phyloP scores from a whole-genome alignment of 2,113 vertebrate species.

The Calidris pygmaea region DNA sequence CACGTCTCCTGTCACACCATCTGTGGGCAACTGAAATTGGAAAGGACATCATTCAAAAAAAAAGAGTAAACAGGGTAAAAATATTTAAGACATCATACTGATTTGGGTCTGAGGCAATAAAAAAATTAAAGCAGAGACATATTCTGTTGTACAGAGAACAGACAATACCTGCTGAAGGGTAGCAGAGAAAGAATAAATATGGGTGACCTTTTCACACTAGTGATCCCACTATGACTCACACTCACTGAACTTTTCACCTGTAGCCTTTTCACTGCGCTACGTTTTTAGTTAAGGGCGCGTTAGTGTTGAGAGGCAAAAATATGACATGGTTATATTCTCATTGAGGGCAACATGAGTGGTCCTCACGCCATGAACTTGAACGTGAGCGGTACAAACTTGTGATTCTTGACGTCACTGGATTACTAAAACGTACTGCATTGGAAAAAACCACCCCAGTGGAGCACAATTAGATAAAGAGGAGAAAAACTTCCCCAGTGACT shows the following conservation, averaged over 20 bases:
- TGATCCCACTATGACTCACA: background rate
- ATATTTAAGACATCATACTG: too few relatives aligned
- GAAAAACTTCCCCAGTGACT: background rate
- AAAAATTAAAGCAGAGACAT: background rate
- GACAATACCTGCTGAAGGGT: background rate
- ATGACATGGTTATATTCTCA: accelerated
- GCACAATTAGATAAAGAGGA: background rate
- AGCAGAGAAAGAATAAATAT: background rate
- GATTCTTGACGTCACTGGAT: background rate
- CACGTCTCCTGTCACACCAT: conserved; percentile 78
- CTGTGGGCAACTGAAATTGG: conserved; percentile 73
- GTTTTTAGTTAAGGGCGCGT: background rate
- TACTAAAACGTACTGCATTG: background rate
- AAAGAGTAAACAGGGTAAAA: background rate
- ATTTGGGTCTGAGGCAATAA: background rate
- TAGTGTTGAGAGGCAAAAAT: background rate
- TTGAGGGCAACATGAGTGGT: background rate
- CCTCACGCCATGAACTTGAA: background rate
- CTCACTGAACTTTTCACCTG: background rate
- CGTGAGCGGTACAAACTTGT: background rate
- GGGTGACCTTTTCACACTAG: background rate
- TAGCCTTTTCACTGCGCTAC: background rate
- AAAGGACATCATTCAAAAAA: background rate
- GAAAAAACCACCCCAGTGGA: background rate
- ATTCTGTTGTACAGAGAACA: background rate